phyloP scores from a whole-genome alignment of 2,888 invertebrate species.

The Tanytarsus gracilentus region DNA sequence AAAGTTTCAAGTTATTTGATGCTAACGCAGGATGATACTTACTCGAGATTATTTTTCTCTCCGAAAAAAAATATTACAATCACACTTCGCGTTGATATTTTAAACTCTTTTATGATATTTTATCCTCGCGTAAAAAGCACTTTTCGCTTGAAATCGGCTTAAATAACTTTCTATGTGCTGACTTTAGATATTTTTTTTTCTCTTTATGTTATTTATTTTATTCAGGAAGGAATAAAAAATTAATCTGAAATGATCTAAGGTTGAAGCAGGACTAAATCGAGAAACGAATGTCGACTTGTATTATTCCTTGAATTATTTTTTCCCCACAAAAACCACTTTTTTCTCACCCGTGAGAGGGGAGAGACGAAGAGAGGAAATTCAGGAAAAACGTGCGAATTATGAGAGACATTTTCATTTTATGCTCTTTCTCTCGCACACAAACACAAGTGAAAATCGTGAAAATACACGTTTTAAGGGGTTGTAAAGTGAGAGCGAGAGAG shows the following conservation, averaged over 20 bases:
- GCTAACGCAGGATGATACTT: too few species aligned
- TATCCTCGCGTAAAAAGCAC: too few species aligned
- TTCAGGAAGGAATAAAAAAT: conserved; percentile 28
- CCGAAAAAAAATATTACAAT: too few species aligned
- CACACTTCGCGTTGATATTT: too few species aligned
- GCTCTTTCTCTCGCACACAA: background rate
- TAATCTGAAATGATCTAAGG: conserved; percentile 25
- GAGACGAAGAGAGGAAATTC: background rate
- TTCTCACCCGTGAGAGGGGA: too few species aligned
- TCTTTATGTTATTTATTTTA: conserved; percentile 6
- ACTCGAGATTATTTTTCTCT: too few species aligned
- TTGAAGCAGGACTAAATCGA: conserved; percentile 25
- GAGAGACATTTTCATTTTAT: background rate
- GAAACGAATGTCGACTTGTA: too few species aligned
- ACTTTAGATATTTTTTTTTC: background rate
- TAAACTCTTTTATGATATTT: too few species aligned
- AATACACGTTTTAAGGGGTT: conserved; percentile 3
- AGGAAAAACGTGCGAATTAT: background rate
- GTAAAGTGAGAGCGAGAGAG: conserved; percentile 11
- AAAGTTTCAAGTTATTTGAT: too few species aligned
- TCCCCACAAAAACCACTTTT: background rate
- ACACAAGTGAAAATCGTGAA: background rate
- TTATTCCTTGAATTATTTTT: conserved; percentile 3
- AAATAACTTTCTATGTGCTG: background rate
- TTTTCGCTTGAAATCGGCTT: background rate